phyloP scores from a whole-genome alignment of 2,888 invertebrate genomes.

The Cheilosia vulpina region DNA sequence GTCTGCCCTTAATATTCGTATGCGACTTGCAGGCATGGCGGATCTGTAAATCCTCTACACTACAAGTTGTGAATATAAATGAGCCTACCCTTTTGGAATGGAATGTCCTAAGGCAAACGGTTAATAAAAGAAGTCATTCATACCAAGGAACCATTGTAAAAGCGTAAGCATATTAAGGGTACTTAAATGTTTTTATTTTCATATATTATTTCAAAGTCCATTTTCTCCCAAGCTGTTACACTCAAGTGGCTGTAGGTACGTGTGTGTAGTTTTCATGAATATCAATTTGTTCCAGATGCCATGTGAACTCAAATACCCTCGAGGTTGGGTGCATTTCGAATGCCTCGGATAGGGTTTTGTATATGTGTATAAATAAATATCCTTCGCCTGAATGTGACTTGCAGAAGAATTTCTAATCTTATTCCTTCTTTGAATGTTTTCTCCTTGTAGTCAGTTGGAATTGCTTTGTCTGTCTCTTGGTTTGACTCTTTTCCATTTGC shows the following conservation, averaged over 20 bases:
- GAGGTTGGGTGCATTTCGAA: constrained; percentile 36
- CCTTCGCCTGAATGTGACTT: constrained; percentile 15
- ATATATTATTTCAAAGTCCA: not conserved
- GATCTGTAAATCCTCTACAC: not conserved
- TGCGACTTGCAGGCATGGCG: not conserved
- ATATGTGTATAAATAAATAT: not conserved
- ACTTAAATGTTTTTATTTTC: not conserved
- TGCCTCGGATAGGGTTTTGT: constrained; percentile 20
- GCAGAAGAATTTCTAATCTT: constrained; percentile 26
- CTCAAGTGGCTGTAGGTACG: not conserved
- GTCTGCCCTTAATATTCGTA: not conserved
- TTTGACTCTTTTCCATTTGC: not conserved
- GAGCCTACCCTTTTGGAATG: not conserved
- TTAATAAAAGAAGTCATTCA: constrained; percentile 16
- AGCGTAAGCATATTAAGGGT: not conserved
- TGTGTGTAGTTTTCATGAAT: constrained; percentile 44
- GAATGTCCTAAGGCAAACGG: constrained; percentile 1
- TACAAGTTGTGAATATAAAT: constrained; percentile 27
- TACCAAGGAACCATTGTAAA: not conserved
- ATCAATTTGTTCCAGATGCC: constrained; percentile 49
- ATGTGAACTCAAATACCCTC: constrained; percentile 48
- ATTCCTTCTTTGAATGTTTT: too few relatives aligned
- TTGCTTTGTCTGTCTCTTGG: too few relatives aligned
- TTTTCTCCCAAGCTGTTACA: constrained; percentile 13
- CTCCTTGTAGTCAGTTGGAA: too few relatives aligned